Conservation (phyloP, 2,113 vertebrate genomes). For the Forbesichthys agassizii region DNA sequence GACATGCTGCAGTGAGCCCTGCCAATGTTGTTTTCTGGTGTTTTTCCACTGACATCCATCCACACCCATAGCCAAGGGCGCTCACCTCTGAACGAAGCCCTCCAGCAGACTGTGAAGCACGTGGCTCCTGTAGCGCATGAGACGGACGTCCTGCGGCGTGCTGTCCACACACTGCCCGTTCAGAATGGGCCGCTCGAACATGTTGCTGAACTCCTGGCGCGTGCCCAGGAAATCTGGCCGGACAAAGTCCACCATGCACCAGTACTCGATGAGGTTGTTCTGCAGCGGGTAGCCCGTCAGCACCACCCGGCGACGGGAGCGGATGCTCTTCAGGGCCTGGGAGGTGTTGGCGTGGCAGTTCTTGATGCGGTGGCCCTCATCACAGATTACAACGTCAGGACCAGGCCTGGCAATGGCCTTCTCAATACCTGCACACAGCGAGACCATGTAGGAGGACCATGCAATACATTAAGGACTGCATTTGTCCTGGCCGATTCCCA, state of each 20-base stretch:
- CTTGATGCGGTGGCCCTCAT: constrained; percentile 98
- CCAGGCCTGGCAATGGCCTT: constrained; percentile 91
- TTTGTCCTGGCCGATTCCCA: too few relatives aligned
- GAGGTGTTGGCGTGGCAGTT: constrained; percentile 98
- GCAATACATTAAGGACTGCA: not conserved
- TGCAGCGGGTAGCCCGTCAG: constrained; percentile 95
- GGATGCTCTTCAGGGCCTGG: constrained; percentile 96
- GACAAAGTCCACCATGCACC: constrained; percentile 99
- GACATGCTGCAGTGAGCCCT: too few relatives aligned
- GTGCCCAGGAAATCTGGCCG: constrained; percentile 96
- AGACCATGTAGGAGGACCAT: not conserved
- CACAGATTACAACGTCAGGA: constrained; percentile 97
- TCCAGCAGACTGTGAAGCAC: constrained; percentile 97
- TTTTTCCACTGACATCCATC: not conserved
- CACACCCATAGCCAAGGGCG: not conserved
- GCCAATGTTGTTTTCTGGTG: too few relatives aligned
- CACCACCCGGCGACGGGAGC: constrained; percentile 91
- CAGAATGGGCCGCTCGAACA: constrained; percentile 98
- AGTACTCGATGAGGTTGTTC: constrained; percentile 98
- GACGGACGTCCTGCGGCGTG: constrained; percentile 92
- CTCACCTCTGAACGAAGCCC: constrained; percentile 97
- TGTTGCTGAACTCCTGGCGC: constrained; percentile 98
- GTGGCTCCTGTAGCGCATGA: constrained; percentile 98
- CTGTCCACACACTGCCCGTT: constrained; percentile 98
- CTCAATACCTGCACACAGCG: constrained; percentile 84